Evolutionary conservation across 2,113 vertebrate genomes (phyloP).

Genomic region (Lota lota): DNA sequence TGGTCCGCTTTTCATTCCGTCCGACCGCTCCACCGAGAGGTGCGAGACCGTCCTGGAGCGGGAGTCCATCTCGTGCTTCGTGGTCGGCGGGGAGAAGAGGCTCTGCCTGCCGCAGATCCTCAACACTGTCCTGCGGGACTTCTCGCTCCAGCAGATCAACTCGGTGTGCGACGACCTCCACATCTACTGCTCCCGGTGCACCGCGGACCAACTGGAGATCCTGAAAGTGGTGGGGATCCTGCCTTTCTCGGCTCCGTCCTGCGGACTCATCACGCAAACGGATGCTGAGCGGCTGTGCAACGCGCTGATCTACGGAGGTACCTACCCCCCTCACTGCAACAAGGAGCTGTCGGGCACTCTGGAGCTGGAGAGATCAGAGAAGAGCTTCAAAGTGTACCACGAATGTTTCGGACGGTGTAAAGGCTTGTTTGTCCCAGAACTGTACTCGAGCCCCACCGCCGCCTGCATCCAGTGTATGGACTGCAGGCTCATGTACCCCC

Average conservation of each 20-base stretch:
- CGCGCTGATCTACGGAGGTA: conserved; percentile 90
- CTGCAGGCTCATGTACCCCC: conserved; percentile 94
- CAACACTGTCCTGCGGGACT: conserved; percentile 95
- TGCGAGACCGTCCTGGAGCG: conserved; percentile 97
- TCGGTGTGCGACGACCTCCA: conserved; percentile 96
- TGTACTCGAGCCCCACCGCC: conserved; percentile 86
- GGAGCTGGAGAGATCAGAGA: conserved; percentile 88
- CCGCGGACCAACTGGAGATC: conserved; percentile 98
- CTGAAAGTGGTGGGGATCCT: conserved; percentile 97
- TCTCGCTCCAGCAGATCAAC: conserved; percentile 98
- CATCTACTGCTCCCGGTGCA: conserved; percentile 97
- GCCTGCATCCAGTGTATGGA: conserved; percentile 97
- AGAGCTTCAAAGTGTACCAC: conserved; percentile 93
- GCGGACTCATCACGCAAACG: conserved; percentile 97
- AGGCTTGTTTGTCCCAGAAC: conserved; percentile 91
- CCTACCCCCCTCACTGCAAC: conserved; percentile 87
- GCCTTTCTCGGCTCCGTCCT: conserved; percentile 96
- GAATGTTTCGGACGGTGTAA: conserved; percentile 97
- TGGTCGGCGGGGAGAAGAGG: conserved; percentile 96
- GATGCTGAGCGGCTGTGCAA: conserved; percentile 97
- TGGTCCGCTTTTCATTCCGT: conserved; percentile 93
- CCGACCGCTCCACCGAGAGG: conserved; percentile 93
- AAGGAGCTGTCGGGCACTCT: conserved; percentile 82
- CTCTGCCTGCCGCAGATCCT: conserved; percentile 97
- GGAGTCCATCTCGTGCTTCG: conserved; percentile 96